Conservation (phyloP, 2,797 vertebrate genomes). For the Leucoraja ocellata region DNA sequence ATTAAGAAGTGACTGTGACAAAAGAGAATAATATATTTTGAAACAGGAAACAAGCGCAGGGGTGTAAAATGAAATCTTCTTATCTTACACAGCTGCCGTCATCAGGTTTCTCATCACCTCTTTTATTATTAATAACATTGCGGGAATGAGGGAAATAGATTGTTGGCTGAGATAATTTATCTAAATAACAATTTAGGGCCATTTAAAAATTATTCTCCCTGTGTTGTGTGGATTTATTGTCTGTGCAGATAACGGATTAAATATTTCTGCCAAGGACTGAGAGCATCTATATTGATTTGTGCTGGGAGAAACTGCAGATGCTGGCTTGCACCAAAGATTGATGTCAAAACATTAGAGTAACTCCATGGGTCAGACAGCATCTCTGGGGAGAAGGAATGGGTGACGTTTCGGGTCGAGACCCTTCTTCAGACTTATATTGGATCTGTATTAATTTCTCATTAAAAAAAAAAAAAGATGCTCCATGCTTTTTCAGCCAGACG, state of each 20-base stretch:
- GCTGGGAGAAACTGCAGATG: too few relatives aligned
- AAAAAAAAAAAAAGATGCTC: too few relatives aligned
- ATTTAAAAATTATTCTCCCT: not conserved
- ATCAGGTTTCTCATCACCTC: not conserved
- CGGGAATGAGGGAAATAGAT: not conserved
- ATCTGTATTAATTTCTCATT: too few relatives aligned
- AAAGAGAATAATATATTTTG: constrained; percentile 31
- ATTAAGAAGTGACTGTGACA: not conserved
- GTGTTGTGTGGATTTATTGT: not conserved
- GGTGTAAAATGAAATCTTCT: constrained; percentile 9
- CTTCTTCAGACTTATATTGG: too few relatives aligned
- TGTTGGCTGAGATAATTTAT: not conserved
- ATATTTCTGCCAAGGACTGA: not conserved
- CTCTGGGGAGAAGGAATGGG: too few relatives aligned
- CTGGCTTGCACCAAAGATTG: too few relatives aligned
- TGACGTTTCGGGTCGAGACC: too few relatives aligned
- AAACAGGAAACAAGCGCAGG: not conserved
- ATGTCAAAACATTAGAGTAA: too few relatives aligned
- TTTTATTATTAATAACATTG: not conserved
- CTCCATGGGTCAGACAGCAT: too few relatives aligned
- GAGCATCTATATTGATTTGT: too few relatives aligned
- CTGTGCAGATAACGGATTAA: not conserved
- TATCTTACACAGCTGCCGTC: not conserved
- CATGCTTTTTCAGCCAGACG: too few relatives aligned
- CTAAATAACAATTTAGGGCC: not conserved